A percentile compares a stretch with the other conserved stretches of the same genome.
Evolutionary conservation across 2,113 vertebrate genomes (phyloP).

Genomic region (Cavia porcellus): DNA sequence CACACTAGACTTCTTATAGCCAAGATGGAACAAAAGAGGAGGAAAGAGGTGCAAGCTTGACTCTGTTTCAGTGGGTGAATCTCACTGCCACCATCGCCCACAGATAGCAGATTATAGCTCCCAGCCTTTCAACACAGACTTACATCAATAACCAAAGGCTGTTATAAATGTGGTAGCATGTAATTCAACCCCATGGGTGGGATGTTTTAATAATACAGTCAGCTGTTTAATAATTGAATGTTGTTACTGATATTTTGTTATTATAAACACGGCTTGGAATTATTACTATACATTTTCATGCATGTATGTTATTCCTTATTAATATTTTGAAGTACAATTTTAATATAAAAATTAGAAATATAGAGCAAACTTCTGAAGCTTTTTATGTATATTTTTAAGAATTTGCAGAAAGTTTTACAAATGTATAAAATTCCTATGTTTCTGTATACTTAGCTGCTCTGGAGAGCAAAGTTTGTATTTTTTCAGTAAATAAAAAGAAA

Average conservation of each 20-base stretch:
- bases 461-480: neutral
- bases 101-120: neutral
- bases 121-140: neutral
- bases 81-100: neutral
- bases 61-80: neutral
- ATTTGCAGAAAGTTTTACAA: neutral
- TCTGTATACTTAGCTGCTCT: neutral
- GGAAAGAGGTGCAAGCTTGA: neutral
- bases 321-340: constrained; percentile 20
- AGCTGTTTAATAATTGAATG: constrained; percentile 28
- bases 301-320: constrained; percentile 13
- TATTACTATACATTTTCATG: neutral
- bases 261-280: constrained; percentile 19
- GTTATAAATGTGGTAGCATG: neutral
- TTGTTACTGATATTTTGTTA: constrained; percentile 53
- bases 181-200: neutral
- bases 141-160: neutral
- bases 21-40: neutral
- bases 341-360: constrained; percentile 32
- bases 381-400: constrained; percentile 30
- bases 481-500: neutral
- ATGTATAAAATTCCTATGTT: neutral
- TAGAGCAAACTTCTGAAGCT: constrained; percentile 18
- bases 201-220: neutral
- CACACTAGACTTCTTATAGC: neutral